Conservation (phyloP, 92 coral and sea anemone genomes). For the Meandrina meandrites region DNA sequence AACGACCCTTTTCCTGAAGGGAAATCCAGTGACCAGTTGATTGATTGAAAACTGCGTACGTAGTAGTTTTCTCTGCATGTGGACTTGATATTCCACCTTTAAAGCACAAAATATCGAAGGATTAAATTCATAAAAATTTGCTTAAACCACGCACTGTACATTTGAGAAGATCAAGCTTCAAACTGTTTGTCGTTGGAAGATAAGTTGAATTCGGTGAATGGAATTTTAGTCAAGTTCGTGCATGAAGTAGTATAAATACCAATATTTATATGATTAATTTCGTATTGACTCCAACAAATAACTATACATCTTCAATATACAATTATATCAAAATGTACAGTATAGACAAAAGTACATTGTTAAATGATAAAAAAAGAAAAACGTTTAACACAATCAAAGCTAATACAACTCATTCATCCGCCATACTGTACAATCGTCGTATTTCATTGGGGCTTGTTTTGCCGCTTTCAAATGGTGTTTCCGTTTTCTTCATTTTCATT, state of each 20-base stretch:
- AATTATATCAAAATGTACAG: conserved; percentile 2
- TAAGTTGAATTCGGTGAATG: not conserved
- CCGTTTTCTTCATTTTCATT: conserved; percentile 86
- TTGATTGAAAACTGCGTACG: not conserved
- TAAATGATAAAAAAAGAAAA: not conserved
- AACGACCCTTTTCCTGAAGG: not conserved
- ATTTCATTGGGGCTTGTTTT: conserved; percentile 77
- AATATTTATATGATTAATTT: not conserved
- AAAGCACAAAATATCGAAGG: not conserved
- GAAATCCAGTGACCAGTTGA: not conserved
- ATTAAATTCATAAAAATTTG: not conserved
- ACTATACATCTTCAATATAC: not conserved
- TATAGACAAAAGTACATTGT: not conserved
- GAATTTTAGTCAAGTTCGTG: not conserved
- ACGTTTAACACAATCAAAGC: not conserved
- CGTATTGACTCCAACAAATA: not conserved
- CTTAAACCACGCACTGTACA: not conserved
- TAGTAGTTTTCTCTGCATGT: not conserved
- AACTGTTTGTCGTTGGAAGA: not conserved
- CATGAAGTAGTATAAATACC: conserved; percentile 6
- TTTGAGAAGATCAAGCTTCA: not conserved
- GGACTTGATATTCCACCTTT: not conserved
- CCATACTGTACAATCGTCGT: conserved; percentile 66
- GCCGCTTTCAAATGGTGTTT: conserved; percentile 58
- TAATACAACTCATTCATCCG: conserved; percentile 39